Evolutionary conservation across 2,113 vertebrate species (phyloP), one percentile per base, ranked within the genome.

Genomic region (Tichodroma muraria): DNA sequence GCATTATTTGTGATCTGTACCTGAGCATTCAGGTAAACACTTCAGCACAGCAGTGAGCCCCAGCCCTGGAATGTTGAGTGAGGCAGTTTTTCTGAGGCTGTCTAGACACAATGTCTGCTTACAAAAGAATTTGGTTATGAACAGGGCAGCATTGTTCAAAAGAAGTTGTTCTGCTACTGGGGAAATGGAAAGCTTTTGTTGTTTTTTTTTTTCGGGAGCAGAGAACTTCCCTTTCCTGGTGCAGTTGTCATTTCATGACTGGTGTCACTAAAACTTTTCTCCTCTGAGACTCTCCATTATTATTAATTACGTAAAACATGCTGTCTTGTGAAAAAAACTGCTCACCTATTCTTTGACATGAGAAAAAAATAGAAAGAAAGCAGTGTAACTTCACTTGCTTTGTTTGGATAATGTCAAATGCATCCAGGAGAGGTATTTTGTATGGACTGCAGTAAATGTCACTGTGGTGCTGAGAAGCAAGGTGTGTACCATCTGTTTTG

Each of bases 51-150:
- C 28, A 57, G 33, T 70, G 83, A 87, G 33, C 22, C 66, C 56
- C 52, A 61, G 16, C 49, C 54, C 49, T 65, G 17, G 45, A 50
- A 65, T 59, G 50, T 57, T 59, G 66, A 86, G 42, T 59, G 47
- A 72, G 86, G 30, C 45, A 44, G 40, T 30, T 82, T 78, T 78
- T 52, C 79, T 94, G 23, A 63, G 59, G 25, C 91, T 88, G 89
- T 88, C 91, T 91, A 93, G 89, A 96, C 85, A 49, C 33, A 25
- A 22, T 60, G 64, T 94, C 96, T 97, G 68, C 10, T 1, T n/a
- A 52, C 49, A 52, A 83, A 95, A 75, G 76, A 53, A 80, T 83
- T 54, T 78, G 60, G 79, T 93, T 90, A 66, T 63, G 87, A 93
- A 70, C 85, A 80, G 75, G 75, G 68, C 40, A 87, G 22, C 56